These are phyloP conservation scores for Hydropsyche tenuis DNA, from an alignment of 1,140 invertebrate species.

Conservation along the genomic window DNA sequence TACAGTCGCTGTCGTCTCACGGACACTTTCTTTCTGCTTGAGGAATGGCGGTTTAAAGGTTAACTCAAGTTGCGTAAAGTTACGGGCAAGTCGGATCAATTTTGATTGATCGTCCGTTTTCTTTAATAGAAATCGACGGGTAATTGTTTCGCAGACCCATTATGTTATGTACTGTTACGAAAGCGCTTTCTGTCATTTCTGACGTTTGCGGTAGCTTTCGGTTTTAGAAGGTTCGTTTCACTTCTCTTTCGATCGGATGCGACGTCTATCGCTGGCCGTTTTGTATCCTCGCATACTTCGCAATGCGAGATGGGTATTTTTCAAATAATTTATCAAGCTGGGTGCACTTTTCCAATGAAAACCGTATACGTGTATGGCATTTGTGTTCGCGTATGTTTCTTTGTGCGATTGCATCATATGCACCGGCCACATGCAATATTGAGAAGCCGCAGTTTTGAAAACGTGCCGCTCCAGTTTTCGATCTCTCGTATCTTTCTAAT, in stretches of 20 bases:
- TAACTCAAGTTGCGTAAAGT: slow-evolving; percentile 3
- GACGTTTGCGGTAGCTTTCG: neutral
- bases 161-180: slow-evolving; percentile 15
- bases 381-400: slow-evolving; percentile 2
- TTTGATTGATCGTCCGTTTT: slow-evolving; percentile 43
- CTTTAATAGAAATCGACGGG: slow-evolving; percentile 22
- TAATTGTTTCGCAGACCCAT: slow-evolving; percentile 34
- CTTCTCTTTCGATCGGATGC: neutral
- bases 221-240: neutral
- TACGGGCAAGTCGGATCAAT: slow-evolving; percentile 31
- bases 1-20: too few relatives aligned
- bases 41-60: too few relatives aligned
- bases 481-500: slow-evolving; percentile 34
- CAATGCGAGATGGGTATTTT: too few relatives aligned
- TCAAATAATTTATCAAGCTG: too few relatives aligned
- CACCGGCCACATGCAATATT: slow-evolving; percentile 33
- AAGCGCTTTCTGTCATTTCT: neutral
- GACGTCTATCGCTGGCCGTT: neutral
- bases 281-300: too few relatives aligned
- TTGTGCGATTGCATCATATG: slow-evolving; percentile 35
- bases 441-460: slow-evolving; percentile 40
- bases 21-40: too few relatives aligned
- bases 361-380: too few relatives aligned
- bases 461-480: slow-evolving; percentile 47
- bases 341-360: too few relatives aligned